A percentile compares a stretch with the other conserved stretches of the same genome.
These are phyloP conservation scores for Galeopterus variegatus DNA, from an alignment of 2,113 vertebrate species.

Conservation along the genomic window DNA sequence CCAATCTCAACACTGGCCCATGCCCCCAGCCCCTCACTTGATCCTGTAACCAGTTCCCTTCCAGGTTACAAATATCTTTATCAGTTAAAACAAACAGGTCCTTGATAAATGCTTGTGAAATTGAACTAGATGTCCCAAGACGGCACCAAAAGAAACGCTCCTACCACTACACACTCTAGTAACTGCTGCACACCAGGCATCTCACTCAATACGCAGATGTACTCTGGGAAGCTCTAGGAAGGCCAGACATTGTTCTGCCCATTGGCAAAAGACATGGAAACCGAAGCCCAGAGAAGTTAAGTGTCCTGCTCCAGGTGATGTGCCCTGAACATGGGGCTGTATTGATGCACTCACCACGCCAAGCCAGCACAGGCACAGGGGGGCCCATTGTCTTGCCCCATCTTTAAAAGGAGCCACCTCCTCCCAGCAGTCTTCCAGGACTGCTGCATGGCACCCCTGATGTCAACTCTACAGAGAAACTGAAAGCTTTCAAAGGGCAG, in stretches of 20 bases:
- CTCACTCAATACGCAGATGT: background rate
- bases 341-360: background rate
- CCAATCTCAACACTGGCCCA: background rate
- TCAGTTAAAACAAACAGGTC: conserved; percentile 21
- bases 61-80: background rate
- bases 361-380: background rate
- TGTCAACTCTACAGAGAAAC: background rate
- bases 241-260: background rate
- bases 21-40: background rate
- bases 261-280: background rate
- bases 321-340: background rate
- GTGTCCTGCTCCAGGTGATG: background rate
- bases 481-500: background rate
- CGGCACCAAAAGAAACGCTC: background rate
- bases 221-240: background rate
- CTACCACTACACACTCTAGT: background rate
- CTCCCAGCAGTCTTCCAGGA: background rate
- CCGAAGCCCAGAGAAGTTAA: background rate
- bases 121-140: conserved; percentile 5
- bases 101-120: background rate
- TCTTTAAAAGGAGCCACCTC: conserved; percentile 20
- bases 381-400: background rate
- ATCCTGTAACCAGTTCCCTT: background rate
- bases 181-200: background rate
- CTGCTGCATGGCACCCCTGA: background rate